Evolutionary conservation across 2,113 vertebrate species (phyloP).

Genomic region (Chroicocephalus ridibundus): DNA sequence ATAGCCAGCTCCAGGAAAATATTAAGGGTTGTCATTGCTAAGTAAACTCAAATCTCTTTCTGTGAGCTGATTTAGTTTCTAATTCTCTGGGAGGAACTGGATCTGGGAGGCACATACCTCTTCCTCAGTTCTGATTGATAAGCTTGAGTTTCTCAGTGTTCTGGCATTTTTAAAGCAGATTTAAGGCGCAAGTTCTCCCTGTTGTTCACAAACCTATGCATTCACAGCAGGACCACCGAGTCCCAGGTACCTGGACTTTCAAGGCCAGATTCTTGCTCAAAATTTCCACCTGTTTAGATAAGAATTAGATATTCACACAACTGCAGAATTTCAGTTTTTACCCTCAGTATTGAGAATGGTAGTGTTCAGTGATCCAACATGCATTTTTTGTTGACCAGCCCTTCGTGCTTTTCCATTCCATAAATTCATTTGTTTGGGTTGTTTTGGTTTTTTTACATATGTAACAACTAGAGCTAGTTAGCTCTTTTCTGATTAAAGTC

Average conservation of each 20-base stretch:
- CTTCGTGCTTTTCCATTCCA: neutral
- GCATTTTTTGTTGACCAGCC: neutral
- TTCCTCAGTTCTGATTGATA: neutral
- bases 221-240: neutral
- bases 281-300: neutral
- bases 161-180: neutral
- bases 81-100: neutral
- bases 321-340: neutral
- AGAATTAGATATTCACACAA: neutral
- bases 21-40: neutral
- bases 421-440: neutral
- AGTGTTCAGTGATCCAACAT: neutral
- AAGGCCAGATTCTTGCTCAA: neutral
- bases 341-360: neutral
- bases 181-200: neutral
- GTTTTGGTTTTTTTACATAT: neutral
- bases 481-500: neutral
- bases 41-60: neutral
- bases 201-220: neutral
- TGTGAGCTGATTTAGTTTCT: neutral
- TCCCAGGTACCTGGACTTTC: neutral
- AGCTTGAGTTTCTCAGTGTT: neutral
- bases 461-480: neutral
- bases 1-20: neutral
- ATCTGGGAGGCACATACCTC: neutral